These are phyloP conservation scores for Odocoileus hemionus DNA, from an alignment of 2,113 vertebrate species.

Conservation along the genomic window DNA sequence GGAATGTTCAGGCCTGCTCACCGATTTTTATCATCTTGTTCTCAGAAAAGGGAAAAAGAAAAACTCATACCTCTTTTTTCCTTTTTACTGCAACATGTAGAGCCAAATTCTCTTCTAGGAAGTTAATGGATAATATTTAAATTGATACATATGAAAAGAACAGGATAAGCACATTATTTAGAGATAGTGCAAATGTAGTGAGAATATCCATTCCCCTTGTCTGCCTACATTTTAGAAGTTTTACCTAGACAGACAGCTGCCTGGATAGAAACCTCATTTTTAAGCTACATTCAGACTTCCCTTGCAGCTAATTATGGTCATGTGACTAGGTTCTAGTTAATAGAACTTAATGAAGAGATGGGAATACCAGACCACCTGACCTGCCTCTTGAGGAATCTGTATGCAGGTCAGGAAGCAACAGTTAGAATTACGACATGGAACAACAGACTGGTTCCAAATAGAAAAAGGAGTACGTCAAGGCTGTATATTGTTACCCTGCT, in stretches of 20 bases:
- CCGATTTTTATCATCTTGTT: not conserved
- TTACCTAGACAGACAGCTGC: not conserved
- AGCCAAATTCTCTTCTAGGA: not conserved
- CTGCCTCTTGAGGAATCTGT: not conserved
- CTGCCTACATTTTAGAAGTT: not conserved
- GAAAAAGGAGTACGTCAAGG: not conserved
- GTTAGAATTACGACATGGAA: not conserved
- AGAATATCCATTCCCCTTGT: not conserved
- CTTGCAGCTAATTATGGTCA: not conserved
- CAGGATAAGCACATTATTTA: not conserved
- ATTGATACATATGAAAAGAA: not conserved
- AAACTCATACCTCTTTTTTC: not conserved
- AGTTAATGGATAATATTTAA: not conserved
- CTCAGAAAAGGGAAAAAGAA: not conserved
- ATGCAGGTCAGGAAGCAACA: not conserved
- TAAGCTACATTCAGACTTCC: not conserved
- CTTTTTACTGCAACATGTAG: not conserved
- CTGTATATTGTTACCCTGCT: not conserved
- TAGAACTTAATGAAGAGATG: not conserved
- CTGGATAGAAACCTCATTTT: not conserved
- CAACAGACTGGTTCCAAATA: not conserved
- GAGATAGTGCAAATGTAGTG: not conserved
- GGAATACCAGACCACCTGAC: not conserved
- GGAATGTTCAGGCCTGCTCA: not conserved
- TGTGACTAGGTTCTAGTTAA: not conserved